Percentiles rank a stretch among this genome's conserved stretches.
phyloP scores from a whole-genome alignment of 2,797 vertebrate genomes.

The Manis javanica region DNA sequence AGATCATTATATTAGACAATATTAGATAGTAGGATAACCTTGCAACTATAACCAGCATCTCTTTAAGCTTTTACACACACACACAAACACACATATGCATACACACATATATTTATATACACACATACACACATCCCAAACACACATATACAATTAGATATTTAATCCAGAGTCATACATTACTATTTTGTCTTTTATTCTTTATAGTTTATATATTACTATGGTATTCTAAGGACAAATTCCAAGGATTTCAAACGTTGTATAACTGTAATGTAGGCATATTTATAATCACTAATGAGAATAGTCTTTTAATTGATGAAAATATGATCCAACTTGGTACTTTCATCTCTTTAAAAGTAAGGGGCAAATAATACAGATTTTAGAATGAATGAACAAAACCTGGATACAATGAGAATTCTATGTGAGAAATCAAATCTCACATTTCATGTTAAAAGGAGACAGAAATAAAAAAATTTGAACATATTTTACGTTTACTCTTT shows the following conservation, averaged over 20 bases:
- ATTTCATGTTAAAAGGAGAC: background rate
- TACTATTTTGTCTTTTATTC: background rate
- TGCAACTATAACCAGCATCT: background rate
- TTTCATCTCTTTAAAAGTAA: background rate
- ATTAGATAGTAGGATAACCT: background rate
- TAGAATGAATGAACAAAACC: background rate
- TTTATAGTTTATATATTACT: background rate
- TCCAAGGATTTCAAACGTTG: background rate
- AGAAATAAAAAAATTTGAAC: background rate
- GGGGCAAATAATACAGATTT: background rate
- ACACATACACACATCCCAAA: too few relatives aligned
- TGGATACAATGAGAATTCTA: background rate
- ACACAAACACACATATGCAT: slow-evolving; percentile 34
- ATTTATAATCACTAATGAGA: background rate
- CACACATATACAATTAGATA: background rate
- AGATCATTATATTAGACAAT: background rate
- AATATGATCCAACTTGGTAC: background rate
- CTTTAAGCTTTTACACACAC: background rate
- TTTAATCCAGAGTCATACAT: background rate
- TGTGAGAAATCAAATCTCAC: background rate
- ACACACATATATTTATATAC: background rate
- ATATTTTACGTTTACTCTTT: background rate
- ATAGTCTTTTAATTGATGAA: background rate
- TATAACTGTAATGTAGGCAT: background rate
- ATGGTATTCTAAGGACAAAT: background rate